Conservation (phyloP, 2,888 invertebrate species). For the Drosophila parthenogenetica region DNA sequence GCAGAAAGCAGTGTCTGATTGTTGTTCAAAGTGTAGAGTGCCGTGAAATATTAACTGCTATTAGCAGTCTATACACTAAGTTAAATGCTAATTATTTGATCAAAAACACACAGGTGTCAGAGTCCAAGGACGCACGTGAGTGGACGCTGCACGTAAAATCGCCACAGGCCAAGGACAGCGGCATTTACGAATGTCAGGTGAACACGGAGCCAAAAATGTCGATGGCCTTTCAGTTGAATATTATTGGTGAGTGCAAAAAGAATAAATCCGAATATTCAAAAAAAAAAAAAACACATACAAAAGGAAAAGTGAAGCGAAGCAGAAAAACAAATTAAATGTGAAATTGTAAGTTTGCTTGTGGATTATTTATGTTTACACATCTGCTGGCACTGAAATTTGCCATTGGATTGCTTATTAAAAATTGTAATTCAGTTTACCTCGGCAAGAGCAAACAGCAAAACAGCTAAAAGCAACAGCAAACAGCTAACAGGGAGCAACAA, state of each 20-base stretch:
- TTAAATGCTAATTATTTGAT: background rate
- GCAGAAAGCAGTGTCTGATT: background rate
- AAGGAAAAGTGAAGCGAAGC: background rate
- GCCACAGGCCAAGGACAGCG: slow-evolving; percentile 93
- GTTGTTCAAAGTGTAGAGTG: background rate
- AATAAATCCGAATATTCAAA: slow-evolving; percentile 6
- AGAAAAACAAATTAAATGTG: slow-evolving; percentile 13
- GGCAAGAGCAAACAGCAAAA: slow-evolving; percentile 31
- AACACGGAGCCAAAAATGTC: slow-evolving; percentile 95
- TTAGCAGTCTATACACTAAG: background rate
- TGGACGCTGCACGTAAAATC: slow-evolving; percentile 96
- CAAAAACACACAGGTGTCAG: slow-evolving; percentile 76
- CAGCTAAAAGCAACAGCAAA: background rate
- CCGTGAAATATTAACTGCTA: background rate
- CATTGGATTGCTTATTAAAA: slow-evolving; percentile 49
- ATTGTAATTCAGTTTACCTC: slow-evolving; percentile 52
- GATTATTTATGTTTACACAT: slow-evolving; percentile 27
- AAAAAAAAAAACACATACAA: background rate
- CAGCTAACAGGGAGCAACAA: slow-evolving; percentile 31
- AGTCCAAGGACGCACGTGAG: slow-evolving; percentile 91
- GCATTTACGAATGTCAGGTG: slow-evolving; percentile 87
- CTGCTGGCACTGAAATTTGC: slow-evolving; percentile 11
- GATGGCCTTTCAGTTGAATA: slow-evolving; percentile 92
- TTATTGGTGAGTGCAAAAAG: slow-evolving; percentile 89
- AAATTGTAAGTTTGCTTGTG: slow-evolving; percentile 14